These are phyloP conservation scores for Nemoura dubitans DNA, from an alignment of 2,888 invertebrate genomes.

Conservation along the genomic window DNA sequence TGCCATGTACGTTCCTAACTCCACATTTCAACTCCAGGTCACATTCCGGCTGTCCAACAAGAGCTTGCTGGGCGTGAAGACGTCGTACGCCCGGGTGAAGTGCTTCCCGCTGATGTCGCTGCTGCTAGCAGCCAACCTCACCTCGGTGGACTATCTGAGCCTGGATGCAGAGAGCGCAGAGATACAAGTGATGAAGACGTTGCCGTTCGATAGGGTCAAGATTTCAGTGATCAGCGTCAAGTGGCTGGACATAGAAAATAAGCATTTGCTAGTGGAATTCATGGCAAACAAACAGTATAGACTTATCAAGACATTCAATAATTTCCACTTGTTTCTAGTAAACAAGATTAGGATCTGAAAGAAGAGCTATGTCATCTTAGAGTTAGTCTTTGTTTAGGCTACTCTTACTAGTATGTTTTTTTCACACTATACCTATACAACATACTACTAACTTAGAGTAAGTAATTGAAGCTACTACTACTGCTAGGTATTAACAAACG, in stretches of 20 bases:
- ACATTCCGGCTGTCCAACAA: conserved; percentile 62
- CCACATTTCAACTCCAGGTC: conserved; percentile 57
- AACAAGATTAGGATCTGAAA: conserved; percentile 33
- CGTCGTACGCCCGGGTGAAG: conserved; percentile 77
- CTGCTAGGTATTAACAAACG: background rate
- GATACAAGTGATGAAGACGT: conserved; percentile 63
- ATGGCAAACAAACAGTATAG: conserved; percentile 44
- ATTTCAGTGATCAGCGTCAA: conserved; percentile 62
- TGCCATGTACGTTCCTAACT: background rate
- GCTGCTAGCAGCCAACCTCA: conserved; percentile 77
- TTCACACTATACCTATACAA: background rate
- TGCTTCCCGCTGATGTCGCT: conserved; percentile 87
- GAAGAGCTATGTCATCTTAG: background rate
- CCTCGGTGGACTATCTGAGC: conserved; percentile 74
- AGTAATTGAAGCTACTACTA: too few relatives aligned
- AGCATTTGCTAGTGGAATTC: conserved; percentile 42
- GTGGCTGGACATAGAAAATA: conserved; percentile 51
- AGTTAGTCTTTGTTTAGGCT: background rate
- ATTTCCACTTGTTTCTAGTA: conserved; percentile 27
- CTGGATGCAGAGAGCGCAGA: conserved; percentile 69
- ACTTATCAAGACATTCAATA: conserved; percentile 41
- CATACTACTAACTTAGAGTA: too few relatives aligned
- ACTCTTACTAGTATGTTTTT: background rate
- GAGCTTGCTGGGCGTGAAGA: conserved; percentile 60
- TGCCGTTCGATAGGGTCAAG: conserved; percentile 66